phyloP scores from a whole-genome alignment of 2,113 vertebrate species.

The Cochlearius cochlearius region DNA sequence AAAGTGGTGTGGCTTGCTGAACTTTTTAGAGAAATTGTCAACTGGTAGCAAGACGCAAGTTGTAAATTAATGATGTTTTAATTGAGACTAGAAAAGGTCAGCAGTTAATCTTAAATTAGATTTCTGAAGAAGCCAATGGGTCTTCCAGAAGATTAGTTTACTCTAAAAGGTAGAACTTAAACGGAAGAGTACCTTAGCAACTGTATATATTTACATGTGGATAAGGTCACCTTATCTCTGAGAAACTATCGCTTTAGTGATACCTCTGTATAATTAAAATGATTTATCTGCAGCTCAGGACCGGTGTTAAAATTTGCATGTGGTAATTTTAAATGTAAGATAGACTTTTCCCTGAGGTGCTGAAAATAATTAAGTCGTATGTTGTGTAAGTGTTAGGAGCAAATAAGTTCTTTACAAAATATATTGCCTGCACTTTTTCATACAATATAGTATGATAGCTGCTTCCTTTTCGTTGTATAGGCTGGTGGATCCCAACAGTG shows the following conservation, averaged over 20 bases:
- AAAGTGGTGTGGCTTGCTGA: neutral
- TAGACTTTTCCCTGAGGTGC: neutral
- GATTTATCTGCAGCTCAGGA: neutral
- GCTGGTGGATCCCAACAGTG: neutral
- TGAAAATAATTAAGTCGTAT: neutral
- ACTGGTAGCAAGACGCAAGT: neutral
- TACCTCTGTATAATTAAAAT: slow-evolving; percentile 1
- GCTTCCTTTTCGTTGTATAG: neutral
- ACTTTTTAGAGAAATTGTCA: neutral
- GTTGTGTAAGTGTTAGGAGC: neutral
- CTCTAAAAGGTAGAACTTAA: slow-evolving; percentile 1
- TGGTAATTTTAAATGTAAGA: neutral
- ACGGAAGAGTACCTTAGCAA: neutral
- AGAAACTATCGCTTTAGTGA: neutral
- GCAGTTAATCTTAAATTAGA: neutral
- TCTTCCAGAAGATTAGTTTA: neutral
- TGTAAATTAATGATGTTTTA: slow-evolving; percentile 6
- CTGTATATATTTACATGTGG: slow-evolving; percentile 20
- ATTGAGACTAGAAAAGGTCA: slow-evolving; percentile 9
- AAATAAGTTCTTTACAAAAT: neutral
- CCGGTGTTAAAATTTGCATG: neutral
- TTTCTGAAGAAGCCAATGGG: neutral
- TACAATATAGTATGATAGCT: neutral
- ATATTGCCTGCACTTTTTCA: neutral
- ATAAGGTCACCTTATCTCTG: slow-evolving; percentile 17